Evolutionary conservation across 2,797 vertebrate genomes (phyloP).

Genomic region (Pantherophis vulpinus): DNA sequence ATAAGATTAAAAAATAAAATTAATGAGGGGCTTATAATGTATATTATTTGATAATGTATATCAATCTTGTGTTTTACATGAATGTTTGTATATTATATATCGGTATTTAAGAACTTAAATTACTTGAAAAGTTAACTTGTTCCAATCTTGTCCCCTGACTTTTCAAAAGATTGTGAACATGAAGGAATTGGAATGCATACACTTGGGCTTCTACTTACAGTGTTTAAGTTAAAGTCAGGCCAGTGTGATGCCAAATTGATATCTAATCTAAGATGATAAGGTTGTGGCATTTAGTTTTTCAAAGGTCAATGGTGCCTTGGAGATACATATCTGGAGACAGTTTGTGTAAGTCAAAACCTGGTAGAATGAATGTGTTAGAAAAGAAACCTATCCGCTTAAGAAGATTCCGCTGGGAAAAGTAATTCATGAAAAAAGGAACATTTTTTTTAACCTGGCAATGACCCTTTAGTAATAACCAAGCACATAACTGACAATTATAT

Average conservation of each 20-base stretch:
- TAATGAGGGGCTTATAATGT: not conserved
- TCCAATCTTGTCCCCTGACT: not conserved
- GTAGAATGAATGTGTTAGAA: slow-evolving; percentile 24
- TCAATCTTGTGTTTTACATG: not conserved
- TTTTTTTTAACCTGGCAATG: slow-evolving; percentile 44
- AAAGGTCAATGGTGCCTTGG: slow-evolving; percentile 36
- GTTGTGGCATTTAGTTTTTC: slow-evolving; percentile 34
- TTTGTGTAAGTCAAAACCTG: slow-evolving; percentile 24
- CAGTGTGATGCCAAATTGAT: slow-evolving; percentile 15
- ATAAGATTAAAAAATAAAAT: not conserved
- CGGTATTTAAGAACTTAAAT: not conserved
- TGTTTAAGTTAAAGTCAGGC: slow-evolving; percentile 29
- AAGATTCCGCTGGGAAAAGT: slow-evolving; percentile 1
- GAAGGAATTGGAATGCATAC: not conserved
- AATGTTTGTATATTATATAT: not conserved
- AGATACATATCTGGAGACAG: slow-evolving; percentile 32
- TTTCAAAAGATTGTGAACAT: slow-evolving; percentile 14
- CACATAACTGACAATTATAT: slow-evolving; percentile 40
- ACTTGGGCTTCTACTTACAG: not conserved
- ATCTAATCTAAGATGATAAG: slow-evolving; percentile 33
- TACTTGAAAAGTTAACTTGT: slow-evolving; percentile 2
- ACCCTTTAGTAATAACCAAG: slow-evolving; percentile 39
- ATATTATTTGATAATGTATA: slow-evolving; percentile 21
- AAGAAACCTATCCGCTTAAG: slow-evolving; percentile 5
- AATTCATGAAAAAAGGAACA: slow-evolving; percentile 23